Evolutionary conservation across 92 coral and sea anemone species (phyloP).

Genomic region (Zoanthus solanderi): DNA sequence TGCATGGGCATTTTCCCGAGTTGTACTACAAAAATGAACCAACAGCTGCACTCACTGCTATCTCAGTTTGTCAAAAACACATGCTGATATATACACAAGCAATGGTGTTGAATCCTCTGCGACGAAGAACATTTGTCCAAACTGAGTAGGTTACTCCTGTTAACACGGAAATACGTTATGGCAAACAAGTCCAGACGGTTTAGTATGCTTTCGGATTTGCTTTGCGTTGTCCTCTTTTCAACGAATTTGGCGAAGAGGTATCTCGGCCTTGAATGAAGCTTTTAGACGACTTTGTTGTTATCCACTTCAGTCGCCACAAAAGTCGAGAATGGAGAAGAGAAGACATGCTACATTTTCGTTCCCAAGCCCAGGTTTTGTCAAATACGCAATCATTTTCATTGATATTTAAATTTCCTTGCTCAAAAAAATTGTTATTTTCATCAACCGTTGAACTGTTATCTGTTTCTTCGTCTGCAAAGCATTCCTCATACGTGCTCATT

Average conservation of each 20-base stretch:
- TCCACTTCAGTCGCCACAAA: constrained; percentile 9
- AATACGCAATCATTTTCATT: constrained; percentile 38
- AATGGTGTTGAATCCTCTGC: not conserved
- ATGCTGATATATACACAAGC: not conserved
- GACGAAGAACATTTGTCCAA: not conserved
- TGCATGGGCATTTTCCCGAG: no score
- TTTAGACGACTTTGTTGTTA: not conserved
- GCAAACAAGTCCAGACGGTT: not conserved
- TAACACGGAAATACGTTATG: not conserved
- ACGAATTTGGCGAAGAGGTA: not conserved
- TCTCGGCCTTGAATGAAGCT: not conserved
- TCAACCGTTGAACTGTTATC: constrained; percentile 22
- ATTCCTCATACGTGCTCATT: constrained; percentile 30
- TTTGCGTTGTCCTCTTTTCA: not conserved
- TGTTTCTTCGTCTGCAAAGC: constrained; percentile 43
- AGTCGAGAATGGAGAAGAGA: constrained; percentile 37
- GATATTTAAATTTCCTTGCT: not conserved
- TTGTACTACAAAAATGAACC: not conserved
- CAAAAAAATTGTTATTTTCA: not conserved
- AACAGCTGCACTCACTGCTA: not conserved
- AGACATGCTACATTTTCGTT: constrained; percentile 38
- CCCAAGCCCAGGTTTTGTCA: constrained; percentile 48
- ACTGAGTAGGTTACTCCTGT: not conserved
- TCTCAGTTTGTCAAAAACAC: not conserved
- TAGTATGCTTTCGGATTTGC: not conserved